These are phyloP conservation scores for Stenotaenia linearis DNA, from an alignment of 2,888 invertebrate species.

Conservation along the genomic window DNA sequence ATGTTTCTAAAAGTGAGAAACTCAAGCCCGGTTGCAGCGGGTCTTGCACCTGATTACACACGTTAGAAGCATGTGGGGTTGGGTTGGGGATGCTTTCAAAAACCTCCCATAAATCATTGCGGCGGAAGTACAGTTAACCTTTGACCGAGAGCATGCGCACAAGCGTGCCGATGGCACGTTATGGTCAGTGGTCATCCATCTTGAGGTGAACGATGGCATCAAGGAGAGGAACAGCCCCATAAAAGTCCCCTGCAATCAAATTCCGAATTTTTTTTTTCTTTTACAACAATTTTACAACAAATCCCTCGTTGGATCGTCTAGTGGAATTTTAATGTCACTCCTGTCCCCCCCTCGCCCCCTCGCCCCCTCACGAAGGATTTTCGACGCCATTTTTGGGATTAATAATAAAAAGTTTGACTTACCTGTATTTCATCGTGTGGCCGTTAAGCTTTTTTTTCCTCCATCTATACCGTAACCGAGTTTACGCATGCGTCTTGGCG, in stretches of 20 bases:
- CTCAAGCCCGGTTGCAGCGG: conserved; percentile 1
- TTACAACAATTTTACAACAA: neutral
- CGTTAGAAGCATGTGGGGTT: conserved; percentile 3
- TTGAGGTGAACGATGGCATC: conserved; percentile 15
- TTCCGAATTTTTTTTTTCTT: neutral
- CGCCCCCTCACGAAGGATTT: no score
- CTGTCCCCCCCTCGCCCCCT: no score
- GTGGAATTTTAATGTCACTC: neutral
- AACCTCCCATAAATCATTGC: conserved; percentile 19
- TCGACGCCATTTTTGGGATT: no score
- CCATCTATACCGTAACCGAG: neutral
- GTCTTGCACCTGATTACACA: conserved; percentile 2
- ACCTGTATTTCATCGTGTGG: no score
- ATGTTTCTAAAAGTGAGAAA: conserved; percentile 19
- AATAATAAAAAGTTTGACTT: no score
- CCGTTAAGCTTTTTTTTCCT: neutral
- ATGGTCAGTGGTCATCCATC: conserved; percentile 19
- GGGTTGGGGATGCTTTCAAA: conserved; percentile 1
- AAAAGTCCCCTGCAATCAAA: conserved; percentile 15
- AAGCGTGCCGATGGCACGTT: conserved; percentile 1
- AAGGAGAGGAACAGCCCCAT: neutral
- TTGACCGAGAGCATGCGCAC: conserved; percentile 5
- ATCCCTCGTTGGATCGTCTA: neutral
- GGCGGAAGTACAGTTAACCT: conserved; percentile 15
- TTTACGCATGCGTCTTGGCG: conserved; percentile 12